Conservation (phyloP, 2,113 vertebrate species). For the Gallinago paraguaiae region DNA sequence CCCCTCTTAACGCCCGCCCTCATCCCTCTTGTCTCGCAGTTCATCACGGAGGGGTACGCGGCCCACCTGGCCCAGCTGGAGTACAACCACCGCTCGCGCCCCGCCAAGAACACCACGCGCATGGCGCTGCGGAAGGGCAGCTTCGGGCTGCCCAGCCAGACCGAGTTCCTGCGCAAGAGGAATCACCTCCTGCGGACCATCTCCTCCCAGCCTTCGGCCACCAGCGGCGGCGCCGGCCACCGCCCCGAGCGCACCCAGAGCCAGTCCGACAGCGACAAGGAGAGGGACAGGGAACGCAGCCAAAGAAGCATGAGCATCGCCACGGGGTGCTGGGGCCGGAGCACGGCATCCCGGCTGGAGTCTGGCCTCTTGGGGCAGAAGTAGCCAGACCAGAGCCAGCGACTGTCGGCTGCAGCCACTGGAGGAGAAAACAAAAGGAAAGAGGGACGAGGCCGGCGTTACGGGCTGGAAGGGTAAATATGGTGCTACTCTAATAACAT, state of each 20-base stretch:
- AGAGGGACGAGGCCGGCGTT: conserved; percentile 29
- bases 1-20: not conserved
- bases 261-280: conserved; percentile 86
- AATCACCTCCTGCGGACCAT: conserved; percentile 95
- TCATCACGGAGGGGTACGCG: conserved; percentile 94
- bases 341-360: conserved; percentile 79
- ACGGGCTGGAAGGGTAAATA: conserved; percentile 61
- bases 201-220: conserved; percentile 82
- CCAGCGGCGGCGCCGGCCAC: conserved; percentile 47
- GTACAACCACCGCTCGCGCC: conserved; percentile 89
- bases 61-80: conserved; percentile 95
- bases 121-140: conserved; percentile 96
- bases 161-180: conserved; percentile 94
- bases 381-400: conserved; percentile 29
- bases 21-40: conserved; percentile 69
- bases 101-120: conserved; percentile 88
- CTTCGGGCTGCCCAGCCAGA: conserved; percentile 88
- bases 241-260: conserved; percentile 90
- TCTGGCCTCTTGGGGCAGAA: conserved; percentile 77
- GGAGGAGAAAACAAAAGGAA: conserved; percentile 1
- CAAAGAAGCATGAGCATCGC: conserved; percentile 95
- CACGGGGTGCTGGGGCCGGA: conserved; percentile 93
- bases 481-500: conserved; percentile 74
- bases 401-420: not conserved
- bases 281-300: conserved; percentile 82